Conservation (phyloP, 2,888 invertebrate genomes). For the Cerastoderma edule region DNA sequence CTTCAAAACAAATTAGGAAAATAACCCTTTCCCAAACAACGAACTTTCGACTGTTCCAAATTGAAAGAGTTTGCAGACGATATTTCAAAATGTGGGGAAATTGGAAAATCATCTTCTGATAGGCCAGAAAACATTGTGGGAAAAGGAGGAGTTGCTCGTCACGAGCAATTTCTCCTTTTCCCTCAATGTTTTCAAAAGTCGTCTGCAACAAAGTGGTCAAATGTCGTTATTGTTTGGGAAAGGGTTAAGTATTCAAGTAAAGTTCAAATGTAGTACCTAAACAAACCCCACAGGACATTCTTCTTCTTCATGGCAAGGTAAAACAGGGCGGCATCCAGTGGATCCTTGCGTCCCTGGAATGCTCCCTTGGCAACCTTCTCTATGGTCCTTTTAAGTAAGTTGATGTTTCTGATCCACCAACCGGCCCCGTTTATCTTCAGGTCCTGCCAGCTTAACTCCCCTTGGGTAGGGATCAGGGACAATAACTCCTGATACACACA, state of each 20-base stretch:
- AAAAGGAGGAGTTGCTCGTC: not conserved
- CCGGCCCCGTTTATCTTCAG: conserved; percentile 96
- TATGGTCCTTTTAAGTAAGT: conserved; percentile 91
- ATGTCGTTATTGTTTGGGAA: not conserved
- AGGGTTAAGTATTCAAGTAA: not conserved
- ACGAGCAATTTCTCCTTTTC: not conserved
- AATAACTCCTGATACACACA: conserved; percentile 88
- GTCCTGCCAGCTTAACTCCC: conserved; percentile 91
- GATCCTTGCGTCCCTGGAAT: conserved; percentile 95
- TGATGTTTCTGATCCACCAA: conserved; percentile 97
- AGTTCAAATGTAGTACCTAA: conserved; percentile 84
- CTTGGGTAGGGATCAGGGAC: conserved; percentile 89
- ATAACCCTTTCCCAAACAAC: too few species aligned
- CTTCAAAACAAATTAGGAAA: too few species aligned
- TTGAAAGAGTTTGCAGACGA: too few species aligned
- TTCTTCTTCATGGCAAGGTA: conserved; percentile 99
- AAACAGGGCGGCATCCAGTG: conserved; percentile 98
- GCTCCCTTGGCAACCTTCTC: conserved; percentile 97
- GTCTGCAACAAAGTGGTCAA: not conserved
- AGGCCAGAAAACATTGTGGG: too few species aligned
- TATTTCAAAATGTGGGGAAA: too few species aligned
- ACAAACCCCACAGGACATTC: conserved; percentile 97
- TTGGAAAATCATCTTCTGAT: too few species aligned
- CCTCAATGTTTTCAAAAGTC: not conserved
- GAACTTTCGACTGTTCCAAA: too few species aligned